Percentiles rank a stretch among this genome's conserved stretches.
phyloP scores from a whole-genome alignment of 2,113 vertebrate genomes.

The Antennarius striatus region DNA sequence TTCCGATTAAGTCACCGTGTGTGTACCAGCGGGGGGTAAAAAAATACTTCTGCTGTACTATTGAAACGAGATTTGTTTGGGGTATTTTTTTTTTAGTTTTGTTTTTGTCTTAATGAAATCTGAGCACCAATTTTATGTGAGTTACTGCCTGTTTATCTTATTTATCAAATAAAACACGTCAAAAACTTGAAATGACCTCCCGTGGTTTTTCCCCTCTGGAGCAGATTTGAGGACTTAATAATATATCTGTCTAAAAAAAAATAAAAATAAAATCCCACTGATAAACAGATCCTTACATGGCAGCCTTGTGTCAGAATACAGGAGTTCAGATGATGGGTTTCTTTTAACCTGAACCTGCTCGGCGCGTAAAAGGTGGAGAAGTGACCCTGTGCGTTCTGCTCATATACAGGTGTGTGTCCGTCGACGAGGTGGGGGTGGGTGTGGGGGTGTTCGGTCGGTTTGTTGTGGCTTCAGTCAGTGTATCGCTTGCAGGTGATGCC shows the following conservation, averaged over 20 bases:
- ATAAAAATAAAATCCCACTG: neutral
- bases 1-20: slow-evolving; percentile 32
- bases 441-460: slow-evolving; percentile 66
- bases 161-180: no score
- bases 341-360: slow-evolving; percentile 48
- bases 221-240: no score
- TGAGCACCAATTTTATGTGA: neutral
- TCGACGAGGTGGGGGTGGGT: slow-evolving; percentile 22
- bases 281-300: neutral
- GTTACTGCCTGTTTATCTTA: no score
- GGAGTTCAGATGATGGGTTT: slow-evolving; percentile 40
- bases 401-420: slow-evolving; percentile 17
- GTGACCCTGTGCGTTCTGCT: slow-evolving; percentile 73
- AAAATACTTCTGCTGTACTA: neutral
- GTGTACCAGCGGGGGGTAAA: neutral
- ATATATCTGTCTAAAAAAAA: no score
- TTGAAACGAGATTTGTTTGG: no score
- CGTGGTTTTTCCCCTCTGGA: no score
- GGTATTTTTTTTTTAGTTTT: neutral
- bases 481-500: slow-evolving; percentile 92
- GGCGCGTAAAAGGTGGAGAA: slow-evolving; percentile 68
- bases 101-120: neutral
- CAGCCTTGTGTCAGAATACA: slow-evolving; percentile 20
- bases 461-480: slow-evolving; percentile 81
- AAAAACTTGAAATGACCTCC: no score